Evolutionary conservation across 2,888 invertebrate species (phyloP), one percentile per base, ranked within the genome.

Genomic region (Agrochola lota): DNA sequence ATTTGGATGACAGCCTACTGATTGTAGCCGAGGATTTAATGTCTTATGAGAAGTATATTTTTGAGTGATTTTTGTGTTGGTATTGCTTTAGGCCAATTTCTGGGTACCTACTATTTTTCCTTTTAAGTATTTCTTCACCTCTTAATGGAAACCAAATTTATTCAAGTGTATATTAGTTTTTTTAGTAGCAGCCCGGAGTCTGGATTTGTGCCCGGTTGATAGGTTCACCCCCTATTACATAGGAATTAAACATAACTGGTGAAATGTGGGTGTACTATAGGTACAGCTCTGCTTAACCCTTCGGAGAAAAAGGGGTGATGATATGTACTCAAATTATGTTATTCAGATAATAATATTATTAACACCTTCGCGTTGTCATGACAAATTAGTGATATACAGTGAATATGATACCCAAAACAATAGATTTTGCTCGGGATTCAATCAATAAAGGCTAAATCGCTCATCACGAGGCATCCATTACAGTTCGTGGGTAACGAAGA

Each of bases 381-480:
- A 74, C 35, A 84, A 80, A 68, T 59, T 66, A 26, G 12, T 46
- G 15, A 60, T n/a, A 49, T 9, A 40, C 40, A 55, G 26, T 46
- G 26, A 81, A 85, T 75, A 81, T 85, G 82, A 85, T 83, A 60
- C 35, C 23, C 59, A 64, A 81, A 81, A 85, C 77, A 81, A 81
- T 75, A 71, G 71, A 71, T 71, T 64, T 81, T 85, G 76, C 76
- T 71, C 81, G 59, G 70, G n/a, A 71, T 85, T 75, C 67, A 66
- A 73, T 82, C 83, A 82, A 85, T 83, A 76, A 60, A 71, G 70
- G 43, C 76, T 75, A 81, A 83, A 83, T 82, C 71, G 82, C 81
- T 85, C 82, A 86, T 86, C 70, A 67, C 66, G 68, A 83, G 30
- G 84, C 72, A 83, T 83, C 83, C 83, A 85, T 85, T 77, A 83